phyloP scores from a whole-genome alignment of 2,888 invertebrate species.

The Ariolimax columbianus region DNA sequence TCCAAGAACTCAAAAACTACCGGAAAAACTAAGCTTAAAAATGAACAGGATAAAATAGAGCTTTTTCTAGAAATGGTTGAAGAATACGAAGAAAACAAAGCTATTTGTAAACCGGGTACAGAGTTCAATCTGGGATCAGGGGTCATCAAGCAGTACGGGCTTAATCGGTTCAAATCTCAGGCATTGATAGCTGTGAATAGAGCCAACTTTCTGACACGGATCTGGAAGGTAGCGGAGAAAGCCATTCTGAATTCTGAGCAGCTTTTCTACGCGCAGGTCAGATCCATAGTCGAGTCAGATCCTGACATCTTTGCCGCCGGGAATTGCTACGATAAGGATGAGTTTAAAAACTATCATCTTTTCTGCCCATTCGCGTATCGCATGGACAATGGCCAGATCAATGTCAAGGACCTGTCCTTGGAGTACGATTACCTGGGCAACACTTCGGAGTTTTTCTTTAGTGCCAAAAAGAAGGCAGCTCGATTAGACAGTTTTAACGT shows the following conservation, averaged over 20 bases:
- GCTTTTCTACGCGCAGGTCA: slow-evolving; percentile 91
- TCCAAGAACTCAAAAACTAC: background rate
- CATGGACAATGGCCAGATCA: slow-evolving; percentile 87
- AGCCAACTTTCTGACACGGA: slow-evolving; percentile 94
- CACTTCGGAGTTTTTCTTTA: slow-evolving; percentile 95
- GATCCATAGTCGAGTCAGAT: slow-evolving; percentile 95
- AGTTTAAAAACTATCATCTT: slow-evolving; percentile 89
- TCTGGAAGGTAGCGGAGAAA: slow-evolving; percentile 91
- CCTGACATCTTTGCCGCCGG: slow-evolving; percentile 96
- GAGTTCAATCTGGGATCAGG: slow-evolving; percentile 94
- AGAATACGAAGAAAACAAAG: slow-evolving; percentile 92
- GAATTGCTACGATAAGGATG: slow-evolving; percentile 93
- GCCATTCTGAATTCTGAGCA: slow-evolving; percentile 91
- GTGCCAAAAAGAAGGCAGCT: slow-evolving; percentile 93
- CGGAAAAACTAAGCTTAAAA: background rate
- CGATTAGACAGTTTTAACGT: slow-evolving; percentile 84
- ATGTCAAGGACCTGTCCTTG: slow-evolving; percentile 94
- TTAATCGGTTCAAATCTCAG: slow-evolving; percentile 91
- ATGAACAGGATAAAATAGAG: slow-evolving; percentile 87
- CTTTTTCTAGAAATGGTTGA: slow-evolving; percentile 93
- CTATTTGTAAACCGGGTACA: slow-evolving; percentile 95
- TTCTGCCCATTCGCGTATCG: slow-evolving; percentile 96
- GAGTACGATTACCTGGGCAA: slow-evolving; percentile 96
- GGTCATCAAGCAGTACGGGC: slow-evolving; percentile 94
- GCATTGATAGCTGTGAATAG: slow-evolving; percentile 95